phyloP scores from a whole-genome alignment of 1,140 invertebrate genomes.

The Penaeus japonicus region DNA sequence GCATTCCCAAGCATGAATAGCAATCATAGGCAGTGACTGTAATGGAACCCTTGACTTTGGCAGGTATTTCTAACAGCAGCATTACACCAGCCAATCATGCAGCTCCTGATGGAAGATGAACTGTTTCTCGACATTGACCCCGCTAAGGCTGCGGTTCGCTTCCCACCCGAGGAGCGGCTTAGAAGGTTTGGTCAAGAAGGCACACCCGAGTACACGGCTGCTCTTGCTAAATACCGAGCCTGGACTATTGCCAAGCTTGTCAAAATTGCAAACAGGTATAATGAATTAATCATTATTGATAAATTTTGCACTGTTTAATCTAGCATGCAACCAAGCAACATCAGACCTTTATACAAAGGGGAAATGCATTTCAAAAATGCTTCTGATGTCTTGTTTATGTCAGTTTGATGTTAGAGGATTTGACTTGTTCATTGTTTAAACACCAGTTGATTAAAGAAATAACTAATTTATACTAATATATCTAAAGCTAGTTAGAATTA shows the following conservation, averaged over 20 bases:
- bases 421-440: too few species aligned
- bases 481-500: too few species aligned
- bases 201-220: conserved; percentile 74
- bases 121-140: conserved; percentile 92
- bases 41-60: conserved; percentile 60
- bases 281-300: conserved; percentile 65
- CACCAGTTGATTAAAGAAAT: too few species aligned
- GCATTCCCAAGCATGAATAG: conserved; percentile 68
- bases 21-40: not conserved
- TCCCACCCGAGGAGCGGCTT: conserved; percentile 74
- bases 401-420: too few species aligned
- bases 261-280: conserved; percentile 81
- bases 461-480: too few species aligned
- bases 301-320: not conserved
- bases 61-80: conserved; percentile 91
- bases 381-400: too few species aligned
- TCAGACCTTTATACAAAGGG: not conserved
- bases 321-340: not conserved
- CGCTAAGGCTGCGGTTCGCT: conserved; percentile 79
- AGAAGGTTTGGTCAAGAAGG: conserved; percentile 83
- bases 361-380: too few species aligned
- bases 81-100: conserved; percentile 89
- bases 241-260: conserved; percentile 84
- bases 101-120: conserved; percentile 91
- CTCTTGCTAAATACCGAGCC: conserved; percentile 78